Evolutionary conservation across 53 echinoderm and acorn worm genomes (phyloP).

Genomic region (Holothuria scabra): DNA sequence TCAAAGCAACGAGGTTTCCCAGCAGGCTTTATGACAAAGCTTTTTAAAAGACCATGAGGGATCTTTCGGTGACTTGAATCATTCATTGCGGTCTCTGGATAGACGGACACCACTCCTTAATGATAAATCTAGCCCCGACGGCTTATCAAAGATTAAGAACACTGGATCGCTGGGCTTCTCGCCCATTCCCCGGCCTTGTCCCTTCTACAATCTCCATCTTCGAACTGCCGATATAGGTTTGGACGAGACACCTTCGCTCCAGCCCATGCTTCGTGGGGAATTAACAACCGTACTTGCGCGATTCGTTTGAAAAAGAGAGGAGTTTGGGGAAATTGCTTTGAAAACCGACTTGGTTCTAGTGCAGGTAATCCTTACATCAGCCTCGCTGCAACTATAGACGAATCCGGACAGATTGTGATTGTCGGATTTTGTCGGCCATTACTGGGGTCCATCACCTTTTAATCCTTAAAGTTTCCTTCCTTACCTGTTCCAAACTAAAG

Average conservation of each 20-base stretch:
- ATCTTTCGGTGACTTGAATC: constrained; percentile 1
- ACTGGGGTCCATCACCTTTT: too few relatives aligned
- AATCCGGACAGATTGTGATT: too few relatives aligned
- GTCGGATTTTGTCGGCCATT: too few relatives aligned
- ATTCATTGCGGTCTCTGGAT: constrained; percentile 7
- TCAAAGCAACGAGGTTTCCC: background rate
- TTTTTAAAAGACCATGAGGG: background rate
- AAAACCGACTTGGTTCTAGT: constrained; percentile 26
- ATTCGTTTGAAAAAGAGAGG: constrained; percentile 5
- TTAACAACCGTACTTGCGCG: constrained; percentile 29
- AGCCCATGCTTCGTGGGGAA: background rate
- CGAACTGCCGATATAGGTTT: background rate
- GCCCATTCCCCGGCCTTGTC: constrained; percentile 17
- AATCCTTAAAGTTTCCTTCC: too few relatives aligned
- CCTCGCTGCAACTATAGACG: constrained; percentile 17
- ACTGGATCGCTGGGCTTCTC: constrained; percentile 25
- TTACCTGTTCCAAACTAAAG: too few relatives aligned
- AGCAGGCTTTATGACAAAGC: constrained; percentile 30
- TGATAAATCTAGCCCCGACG: background rate
- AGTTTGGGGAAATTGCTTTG: background rate
- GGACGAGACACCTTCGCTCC: background rate
- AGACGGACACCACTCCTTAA: background rate
- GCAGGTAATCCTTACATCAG: constrained; percentile 27
- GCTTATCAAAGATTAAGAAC: constrained; percentile 4
- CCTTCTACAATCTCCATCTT: constrained; percentile 7